These are phyloP conservation scores for Cheilinus undulatus DNA, from an alignment of 2,113 vertebrate genomes.

Conservation along the genomic window DNA sequence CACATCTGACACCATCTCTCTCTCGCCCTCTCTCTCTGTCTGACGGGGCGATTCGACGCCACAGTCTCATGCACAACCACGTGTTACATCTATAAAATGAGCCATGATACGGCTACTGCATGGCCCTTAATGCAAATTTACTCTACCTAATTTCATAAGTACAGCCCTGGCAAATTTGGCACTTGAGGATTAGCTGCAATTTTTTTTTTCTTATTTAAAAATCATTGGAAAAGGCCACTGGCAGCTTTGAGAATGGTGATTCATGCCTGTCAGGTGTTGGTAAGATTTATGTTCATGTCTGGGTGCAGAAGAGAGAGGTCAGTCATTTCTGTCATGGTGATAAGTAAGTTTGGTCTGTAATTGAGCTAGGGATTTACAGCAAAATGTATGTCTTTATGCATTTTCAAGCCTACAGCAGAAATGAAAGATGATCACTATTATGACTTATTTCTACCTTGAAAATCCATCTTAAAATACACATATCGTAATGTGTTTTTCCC, in stretches of 20 bases:
- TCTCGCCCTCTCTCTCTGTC: conserved; percentile 20
- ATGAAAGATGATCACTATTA: background rate
- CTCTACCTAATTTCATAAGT: conserved; percentile 16
- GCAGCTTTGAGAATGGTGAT: conserved; percentile 15
- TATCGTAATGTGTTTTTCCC: too few species aligned
- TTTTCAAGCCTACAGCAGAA: background rate
- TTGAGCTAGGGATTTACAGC: background rate
- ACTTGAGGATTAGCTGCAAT: conserved; percentile 27
- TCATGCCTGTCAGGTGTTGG: conserved; percentile 15
- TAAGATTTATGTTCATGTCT: conserved; percentile 28
- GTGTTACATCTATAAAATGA: conserved; percentile 13
- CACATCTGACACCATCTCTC: conserved; percentile 64
- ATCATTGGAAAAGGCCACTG: conserved; percentile 19
- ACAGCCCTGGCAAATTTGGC: conserved; percentile 33
- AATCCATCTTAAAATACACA: too few species aligned
- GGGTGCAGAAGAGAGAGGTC: conserved; percentile 23
- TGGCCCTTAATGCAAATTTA: conserved; percentile 23
- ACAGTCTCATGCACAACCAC: conserved; percentile 2
- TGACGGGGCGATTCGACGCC: conserved; percentile 17
- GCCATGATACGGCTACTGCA: background rate
- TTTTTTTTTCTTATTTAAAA: conserved; percentile 7
- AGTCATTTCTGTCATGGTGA: conserved; percentile 22
- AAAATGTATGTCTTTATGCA: conserved; percentile 3
- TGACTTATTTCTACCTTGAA: background rate
- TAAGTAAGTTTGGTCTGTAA: conserved; percentile 6